Percentiles rank a stretch among this genome's conserved stretches.
Conservation (phyloP, 2,113 vertebrate genomes). For the Mus pahari region DNA sequence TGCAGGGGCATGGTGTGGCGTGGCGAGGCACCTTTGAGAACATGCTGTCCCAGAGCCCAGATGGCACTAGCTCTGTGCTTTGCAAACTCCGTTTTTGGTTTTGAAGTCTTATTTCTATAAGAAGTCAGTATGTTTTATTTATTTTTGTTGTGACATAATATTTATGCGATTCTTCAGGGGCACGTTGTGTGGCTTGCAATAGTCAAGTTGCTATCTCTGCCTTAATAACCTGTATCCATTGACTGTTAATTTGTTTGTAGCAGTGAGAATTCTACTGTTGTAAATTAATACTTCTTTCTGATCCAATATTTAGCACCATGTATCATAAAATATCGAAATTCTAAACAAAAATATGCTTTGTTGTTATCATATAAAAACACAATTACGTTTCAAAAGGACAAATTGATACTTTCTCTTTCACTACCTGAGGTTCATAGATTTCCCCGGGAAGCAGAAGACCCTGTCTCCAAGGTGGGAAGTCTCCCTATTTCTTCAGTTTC, state of each 20-base stretch:
- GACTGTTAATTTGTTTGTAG: background rate
- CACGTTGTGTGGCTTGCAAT: background rate
- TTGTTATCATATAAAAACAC: background rate
- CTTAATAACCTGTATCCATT: background rate
- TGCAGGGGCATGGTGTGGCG: background rate
- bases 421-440: background rate
- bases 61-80: background rate
- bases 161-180: background rate
- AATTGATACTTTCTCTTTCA: background rate
- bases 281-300: constrained; percentile 19
- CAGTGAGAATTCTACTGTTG: background rate
- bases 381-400: background rate
- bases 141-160: background rate
- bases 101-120: background rate
- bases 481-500: background rate
- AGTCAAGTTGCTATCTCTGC: background rate
- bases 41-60: background rate
- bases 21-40: background rate
- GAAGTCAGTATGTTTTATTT: background rate
- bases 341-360: background rate
- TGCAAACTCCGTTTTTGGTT: background rate
- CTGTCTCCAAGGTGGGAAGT: background rate
- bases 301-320: background rate
- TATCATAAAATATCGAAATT: background rate
- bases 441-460: background rate